Percentiles rank a stretch among this genome's conserved stretches.
phyloP scores from a whole-genome alignment of 1,140 invertebrate genomes.

The Caenorhabditis latens region DNA sequence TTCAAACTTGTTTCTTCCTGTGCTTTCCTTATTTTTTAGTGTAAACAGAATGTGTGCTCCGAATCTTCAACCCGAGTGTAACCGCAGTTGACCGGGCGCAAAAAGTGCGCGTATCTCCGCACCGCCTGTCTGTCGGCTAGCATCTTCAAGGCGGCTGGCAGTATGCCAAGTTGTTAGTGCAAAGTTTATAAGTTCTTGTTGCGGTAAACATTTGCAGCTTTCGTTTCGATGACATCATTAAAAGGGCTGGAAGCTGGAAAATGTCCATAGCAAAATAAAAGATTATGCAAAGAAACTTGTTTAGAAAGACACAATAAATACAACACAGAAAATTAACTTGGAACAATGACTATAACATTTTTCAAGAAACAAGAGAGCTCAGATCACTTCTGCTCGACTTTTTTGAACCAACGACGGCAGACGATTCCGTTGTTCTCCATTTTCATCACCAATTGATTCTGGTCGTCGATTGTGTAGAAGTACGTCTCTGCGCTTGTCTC shows the following conservation, averaged over 20 bases:
- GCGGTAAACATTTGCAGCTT: constrained; percentile 18
- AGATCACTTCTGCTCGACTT: constrained; percentile 50
- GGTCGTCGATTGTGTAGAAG: constrained; percentile 70
- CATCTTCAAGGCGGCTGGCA: constrained; percentile 1
- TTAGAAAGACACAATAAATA: constrained; percentile 10
- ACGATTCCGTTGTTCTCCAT: constrained; percentile 67
- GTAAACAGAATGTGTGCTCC: constrained; percentile 1
- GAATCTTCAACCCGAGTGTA: background rate
- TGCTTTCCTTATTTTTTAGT: background rate
- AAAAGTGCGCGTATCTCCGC: constrained; percentile 37
- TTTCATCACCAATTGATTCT: constrained; percentile 71
- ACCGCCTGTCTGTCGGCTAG: constrained; percentile 31
- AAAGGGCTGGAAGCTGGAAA: background rate
- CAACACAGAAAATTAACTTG: background rate
- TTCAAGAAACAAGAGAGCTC: background rate
- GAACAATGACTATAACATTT: background rate
- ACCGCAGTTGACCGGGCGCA: constrained; percentile 39
- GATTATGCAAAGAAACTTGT: constrained; percentile 21
- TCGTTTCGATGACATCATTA: constrained; percentile 13
- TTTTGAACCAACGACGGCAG: constrained; percentile 67
- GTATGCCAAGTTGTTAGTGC: background rate
- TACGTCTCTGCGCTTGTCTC: constrained; percentile 71
- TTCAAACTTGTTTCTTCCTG: background rate
- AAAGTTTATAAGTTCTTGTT: background rate
- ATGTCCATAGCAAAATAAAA: background rate